Evolutionary conservation across 37 sponge, comb jelly and placozoan species (phyloP).

Genomic region (Crambe crambe): DNA sequence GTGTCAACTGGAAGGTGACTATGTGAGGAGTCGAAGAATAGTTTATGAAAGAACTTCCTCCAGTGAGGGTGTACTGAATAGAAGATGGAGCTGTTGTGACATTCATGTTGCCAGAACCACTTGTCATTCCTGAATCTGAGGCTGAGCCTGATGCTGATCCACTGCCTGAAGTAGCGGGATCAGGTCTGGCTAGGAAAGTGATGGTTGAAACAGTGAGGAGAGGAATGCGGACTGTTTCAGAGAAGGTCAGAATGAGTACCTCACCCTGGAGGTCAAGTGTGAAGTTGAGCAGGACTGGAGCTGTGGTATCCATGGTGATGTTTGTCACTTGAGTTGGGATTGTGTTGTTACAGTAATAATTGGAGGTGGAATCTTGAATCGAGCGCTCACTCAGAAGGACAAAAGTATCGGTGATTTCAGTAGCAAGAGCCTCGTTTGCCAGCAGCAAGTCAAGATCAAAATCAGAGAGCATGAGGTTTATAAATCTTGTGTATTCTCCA

Average conservation of each 20-base stretch:
- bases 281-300: conserved; percentile 65
- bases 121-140: background rate
- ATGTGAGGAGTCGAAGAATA: conserved; percentile 35
- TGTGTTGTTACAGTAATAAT: conserved; percentile 62
- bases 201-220: conserved; percentile 23
- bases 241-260: conserved; percentile 69
- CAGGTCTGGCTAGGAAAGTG: conserved; percentile 50
- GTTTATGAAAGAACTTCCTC: conserved; percentile 35
- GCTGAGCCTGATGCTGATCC: background rate
- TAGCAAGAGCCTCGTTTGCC: conserved; percentile 34
- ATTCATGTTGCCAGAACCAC: background rate
- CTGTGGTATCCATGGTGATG: conserved; percentile 51
- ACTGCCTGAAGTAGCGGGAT: background rate
- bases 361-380: conserved; percentile 63
- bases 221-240: conserved; percentile 58
- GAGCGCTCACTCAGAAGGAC: conserved; percentile 20
- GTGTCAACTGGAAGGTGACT: conserved; percentile 48
- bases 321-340: conserved; percentile 24
- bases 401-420: conserved; percentile 13
- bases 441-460: conserved; percentile 65
- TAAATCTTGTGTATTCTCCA: conserved; percentile 30
- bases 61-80: conserved; percentile 46
- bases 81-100: background rate
- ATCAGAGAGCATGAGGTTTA: conserved; percentile 38
- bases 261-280: conserved; percentile 55